A percentile compares a stretch with the other conserved stretches of the same genome.
Evolutionary conservation across 2,888 invertebrate genomes (phyloP).

Genomic region (Drosophila phalerata): DNA sequence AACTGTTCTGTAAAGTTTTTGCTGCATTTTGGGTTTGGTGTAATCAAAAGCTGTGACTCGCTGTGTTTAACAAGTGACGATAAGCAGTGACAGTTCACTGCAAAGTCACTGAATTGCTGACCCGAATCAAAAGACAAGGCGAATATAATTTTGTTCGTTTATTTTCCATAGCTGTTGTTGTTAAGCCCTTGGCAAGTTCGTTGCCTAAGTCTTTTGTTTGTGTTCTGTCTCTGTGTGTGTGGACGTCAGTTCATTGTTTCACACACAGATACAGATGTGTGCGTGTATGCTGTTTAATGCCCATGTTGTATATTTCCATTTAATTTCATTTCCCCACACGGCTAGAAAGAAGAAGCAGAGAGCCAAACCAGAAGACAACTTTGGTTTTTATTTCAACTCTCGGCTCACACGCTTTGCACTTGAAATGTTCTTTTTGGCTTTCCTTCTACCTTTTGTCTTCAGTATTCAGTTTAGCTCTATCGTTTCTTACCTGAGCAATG

Average conservation of each 20-base stretch:
- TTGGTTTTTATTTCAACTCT: conserved; percentile 71
- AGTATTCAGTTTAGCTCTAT: conserved; percentile 28
- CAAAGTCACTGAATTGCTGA: conserved; percentile 46
- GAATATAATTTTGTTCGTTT: conserved; percentile 31
- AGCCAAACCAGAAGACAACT: conserved; percentile 26
- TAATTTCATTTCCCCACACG: conserved; percentile 63
- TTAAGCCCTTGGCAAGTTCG: conserved; percentile 60
- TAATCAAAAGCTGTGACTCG: background rate
- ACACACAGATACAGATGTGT: conserved; percentile 10
- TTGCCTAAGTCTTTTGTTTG: conserved; percentile 68
- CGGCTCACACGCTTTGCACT: conserved; percentile 75
- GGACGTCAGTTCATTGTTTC: conserved; percentile 48
- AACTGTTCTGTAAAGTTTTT: background rate
- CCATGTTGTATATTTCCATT: conserved; percentile 60
- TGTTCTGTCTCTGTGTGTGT: conserved; percentile 1
- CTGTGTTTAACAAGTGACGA: conserved; percentile 16
- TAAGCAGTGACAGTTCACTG: conserved; percentile 45
- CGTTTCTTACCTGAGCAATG: conserved; percentile 38
- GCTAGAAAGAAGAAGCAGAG: conserved; percentile 7
- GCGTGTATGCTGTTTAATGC: conserved; percentile 48
- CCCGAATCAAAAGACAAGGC: conserved; percentile 37
- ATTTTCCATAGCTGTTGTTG: conserved; percentile 10
- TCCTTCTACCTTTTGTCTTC: conserved; percentile 28
- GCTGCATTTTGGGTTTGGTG: background rate
- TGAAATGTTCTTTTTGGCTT: conserved; percentile 69